These are phyloP conservation scores for Ptilodon capucinus DNA, from an alignment of 2,888 invertebrate species.

Conservation along the genomic window DNA sequence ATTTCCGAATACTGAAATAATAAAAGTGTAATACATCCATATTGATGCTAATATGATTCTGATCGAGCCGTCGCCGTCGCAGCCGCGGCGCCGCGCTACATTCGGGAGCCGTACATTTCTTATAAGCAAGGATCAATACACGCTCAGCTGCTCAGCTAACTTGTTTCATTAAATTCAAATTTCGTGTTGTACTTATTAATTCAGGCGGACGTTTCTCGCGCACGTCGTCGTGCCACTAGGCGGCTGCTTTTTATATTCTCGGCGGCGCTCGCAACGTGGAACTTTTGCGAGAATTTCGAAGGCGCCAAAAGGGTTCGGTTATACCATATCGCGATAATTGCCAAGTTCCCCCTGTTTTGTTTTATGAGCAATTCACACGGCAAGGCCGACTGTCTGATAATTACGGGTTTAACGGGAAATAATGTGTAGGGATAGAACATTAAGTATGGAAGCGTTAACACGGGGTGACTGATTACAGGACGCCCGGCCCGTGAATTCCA, in stretches of 20 bases:
- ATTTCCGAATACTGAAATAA: background rate
- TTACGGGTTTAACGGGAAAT: no score
- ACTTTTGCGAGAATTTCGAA: conserved; percentile 41
- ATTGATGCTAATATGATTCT: conserved; percentile 22
- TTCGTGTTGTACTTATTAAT: conserved; percentile 83
- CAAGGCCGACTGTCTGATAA: no score
- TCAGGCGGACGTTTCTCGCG: conserved; percentile 68
- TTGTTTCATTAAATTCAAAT: conserved; percentile 84
- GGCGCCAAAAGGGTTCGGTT: conserved; percentile 38
- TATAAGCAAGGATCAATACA: conserved; percentile 68
- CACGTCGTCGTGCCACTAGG: conserved; percentile 53
- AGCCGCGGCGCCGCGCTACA: conserved; percentile 13
- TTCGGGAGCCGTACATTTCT: conserved; percentile 47
- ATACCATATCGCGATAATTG: conserved; percentile 40
- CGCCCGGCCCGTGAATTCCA: no score
- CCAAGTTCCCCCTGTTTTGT: conserved; percentile 39
- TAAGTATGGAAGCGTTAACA: no score
- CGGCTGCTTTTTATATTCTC: conserved; percentile 69
- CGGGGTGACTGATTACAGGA: no score
- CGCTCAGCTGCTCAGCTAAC: conserved; percentile 77
- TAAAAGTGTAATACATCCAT: conserved; percentile 2
- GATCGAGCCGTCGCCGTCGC: conserved; percentile 15
- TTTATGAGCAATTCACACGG: no score
- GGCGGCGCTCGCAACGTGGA: conserved; percentile 43
- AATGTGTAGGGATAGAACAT: no score